Evolutionary conservation across 1,140 invertebrate genomes (phyloP).

Genomic region (Eupeodes corollae): DNA sequence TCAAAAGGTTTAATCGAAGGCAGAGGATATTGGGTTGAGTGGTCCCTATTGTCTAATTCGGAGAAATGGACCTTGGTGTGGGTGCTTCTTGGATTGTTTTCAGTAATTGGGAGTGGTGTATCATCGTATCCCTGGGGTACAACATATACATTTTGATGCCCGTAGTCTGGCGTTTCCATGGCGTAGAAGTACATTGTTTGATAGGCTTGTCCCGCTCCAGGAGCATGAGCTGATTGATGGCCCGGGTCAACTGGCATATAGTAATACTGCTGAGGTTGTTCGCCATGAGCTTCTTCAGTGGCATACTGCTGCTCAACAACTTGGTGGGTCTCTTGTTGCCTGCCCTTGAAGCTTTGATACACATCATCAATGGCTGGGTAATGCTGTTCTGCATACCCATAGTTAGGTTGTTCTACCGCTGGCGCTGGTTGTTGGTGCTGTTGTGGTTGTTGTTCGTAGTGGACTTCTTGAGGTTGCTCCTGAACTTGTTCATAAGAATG

Average conservation of each 20-base stretch:
- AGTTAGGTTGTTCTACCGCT: neutral
- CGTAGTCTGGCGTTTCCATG: slow-evolving; percentile 15
- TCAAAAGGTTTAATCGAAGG: slow-evolving; percentile 20
- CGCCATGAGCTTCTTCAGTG: slow-evolving; percentile 8
- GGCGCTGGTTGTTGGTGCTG: slow-evolving; percentile 5
- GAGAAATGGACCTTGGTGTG: slow-evolving; percentile 35
- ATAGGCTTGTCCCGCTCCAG: slow-evolving; percentile 22
- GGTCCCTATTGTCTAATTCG: slow-evolving; percentile 14
- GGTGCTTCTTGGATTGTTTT: slow-evolving; percentile 30
- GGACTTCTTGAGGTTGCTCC: slow-evolving; percentile 4
- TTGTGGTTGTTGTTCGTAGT: slow-evolving; percentile 5
- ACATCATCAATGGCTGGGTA: slow-evolving; percentile 31
- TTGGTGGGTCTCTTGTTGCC: slow-evolving; percentile 15
- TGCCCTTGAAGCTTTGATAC: slow-evolving; percentile 29
- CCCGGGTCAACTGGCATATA: neutral
- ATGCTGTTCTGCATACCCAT: neutral
- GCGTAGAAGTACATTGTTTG: slow-evolving; percentile 10
- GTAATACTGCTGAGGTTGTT: neutral
- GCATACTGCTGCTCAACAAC: slow-evolving; percentile 9
- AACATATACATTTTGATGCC: neutral
- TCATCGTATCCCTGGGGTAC: slow-evolving; percentile 8
- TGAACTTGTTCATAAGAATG: slow-evolving; percentile 5
- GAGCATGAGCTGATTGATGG: neutral
- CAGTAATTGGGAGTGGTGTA: slow-evolving; percentile 18
- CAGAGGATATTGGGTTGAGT: slow-evolving; percentile 8